These are phyloP conservation scores for Sphaeridia pumilis DNA, from an alignment of 2,888 invertebrate genomes.

Conservation along the genomic window DNA sequence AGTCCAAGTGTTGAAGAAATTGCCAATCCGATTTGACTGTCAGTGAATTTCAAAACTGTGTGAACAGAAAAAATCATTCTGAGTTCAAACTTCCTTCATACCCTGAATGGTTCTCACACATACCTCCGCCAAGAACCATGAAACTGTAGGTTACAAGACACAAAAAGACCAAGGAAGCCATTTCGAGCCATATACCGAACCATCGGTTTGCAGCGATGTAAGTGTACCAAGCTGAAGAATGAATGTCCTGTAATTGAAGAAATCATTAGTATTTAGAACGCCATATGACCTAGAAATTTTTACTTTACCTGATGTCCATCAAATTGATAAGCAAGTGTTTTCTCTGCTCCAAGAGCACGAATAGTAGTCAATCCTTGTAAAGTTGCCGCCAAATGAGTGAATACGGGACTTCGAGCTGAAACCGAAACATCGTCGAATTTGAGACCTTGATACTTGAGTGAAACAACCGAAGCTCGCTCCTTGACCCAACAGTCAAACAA, in stretches of 20 bases:
- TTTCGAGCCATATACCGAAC: constrained; percentile 85
- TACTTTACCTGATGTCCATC: constrained; percentile 57
- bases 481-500: not conserved
- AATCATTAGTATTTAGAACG: too few species aligned
- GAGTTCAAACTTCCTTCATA: too few species aligned
- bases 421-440: too few species aligned
- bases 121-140: constrained; percentile 50
- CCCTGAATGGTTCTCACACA: too few species aligned
- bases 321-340: constrained; percentile 62
- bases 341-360: constrained; percentile 72
- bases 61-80: not conserved
- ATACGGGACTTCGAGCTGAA: constrained; percentile 85
- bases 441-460: not conserved
- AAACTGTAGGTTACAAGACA: constrained; percentile 74
- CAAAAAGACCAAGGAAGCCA: constrained; percentile 76
- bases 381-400: constrained; percentile 79
- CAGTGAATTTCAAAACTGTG: constrained; percentile 11
- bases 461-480: too few species aligned
- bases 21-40: constrained; percentile 27
- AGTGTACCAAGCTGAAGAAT: constrained; percentile 84
- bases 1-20: constrained; percentile 22
- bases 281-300: too few species aligned
- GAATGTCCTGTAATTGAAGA: constrained; percentile 41
- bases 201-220: constrained; percentile 82
- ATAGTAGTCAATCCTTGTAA: constrained; percentile 84